Percentiles rank a stretch among this genome's conserved stretches.
Conservation (phyloP, 2,888 invertebrate species). For the Molorchus minor region DNA sequence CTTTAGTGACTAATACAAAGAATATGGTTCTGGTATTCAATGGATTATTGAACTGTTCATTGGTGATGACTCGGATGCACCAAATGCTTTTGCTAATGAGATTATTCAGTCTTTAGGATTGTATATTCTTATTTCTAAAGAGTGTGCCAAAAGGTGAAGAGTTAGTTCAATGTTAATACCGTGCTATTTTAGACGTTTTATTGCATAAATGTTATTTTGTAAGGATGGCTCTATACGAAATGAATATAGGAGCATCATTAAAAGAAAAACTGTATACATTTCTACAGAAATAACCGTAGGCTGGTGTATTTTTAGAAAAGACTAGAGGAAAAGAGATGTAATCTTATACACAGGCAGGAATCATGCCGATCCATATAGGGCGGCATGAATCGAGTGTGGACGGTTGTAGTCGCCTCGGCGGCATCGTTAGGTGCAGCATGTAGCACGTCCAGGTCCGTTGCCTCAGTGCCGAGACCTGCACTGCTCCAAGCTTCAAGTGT, state of each 20-base stretch:
- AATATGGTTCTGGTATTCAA: constrained; percentile 41
- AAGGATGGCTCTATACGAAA: no score
- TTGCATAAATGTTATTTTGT: no score
- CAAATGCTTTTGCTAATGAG: neutral
- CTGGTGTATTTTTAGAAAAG: constrained; percentile 62
- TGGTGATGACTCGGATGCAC: neutral
- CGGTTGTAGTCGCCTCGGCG: constrained; percentile 52
- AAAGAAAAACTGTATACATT: constrained; percentile 61
- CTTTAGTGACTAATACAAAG: constrained; percentile 56
- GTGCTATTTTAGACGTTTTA: no score
- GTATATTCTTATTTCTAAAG: no score
- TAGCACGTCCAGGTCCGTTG: constrained; percentile 5
- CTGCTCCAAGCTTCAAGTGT: constrained; percentile 22
- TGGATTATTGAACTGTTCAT: constrained; percentile 27
- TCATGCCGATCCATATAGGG: constrained; percentile 64
- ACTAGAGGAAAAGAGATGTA: constrained; percentile 63
- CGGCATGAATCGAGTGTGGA: constrained; percentile 58
- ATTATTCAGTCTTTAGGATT: constrained; percentile 22
- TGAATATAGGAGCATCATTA: constrained; percentile 58
- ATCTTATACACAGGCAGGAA: constrained; percentile 62
- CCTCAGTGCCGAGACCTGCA: constrained; percentile 12
- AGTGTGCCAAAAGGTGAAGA: no score
- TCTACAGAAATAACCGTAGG: constrained; percentile 62
- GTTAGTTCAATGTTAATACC: no score
- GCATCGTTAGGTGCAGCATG: constrained; percentile 38